Percentiles rank a stretch among this genome's conserved stretches.
Conservation (phyloP, 2,888 invertebrate species). For the Callyntrura guangdongensis region DNA sequence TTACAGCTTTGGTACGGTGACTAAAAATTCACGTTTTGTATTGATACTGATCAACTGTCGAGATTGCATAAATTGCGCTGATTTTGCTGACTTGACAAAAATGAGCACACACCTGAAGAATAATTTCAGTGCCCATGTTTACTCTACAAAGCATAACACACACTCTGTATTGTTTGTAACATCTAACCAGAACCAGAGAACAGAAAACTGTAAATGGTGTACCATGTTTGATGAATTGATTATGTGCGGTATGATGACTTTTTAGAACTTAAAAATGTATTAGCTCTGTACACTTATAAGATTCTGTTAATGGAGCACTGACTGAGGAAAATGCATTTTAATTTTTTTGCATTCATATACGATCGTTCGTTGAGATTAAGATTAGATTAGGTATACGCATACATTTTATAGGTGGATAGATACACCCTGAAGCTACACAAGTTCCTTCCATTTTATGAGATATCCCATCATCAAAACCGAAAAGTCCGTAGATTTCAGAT, state of each 20-base stretch:
- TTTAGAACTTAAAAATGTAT: conserved; percentile 61
- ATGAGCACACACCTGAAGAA: conserved; percentile 21
- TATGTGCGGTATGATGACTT: conserved; percentile 67
- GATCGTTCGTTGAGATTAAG: neutral
- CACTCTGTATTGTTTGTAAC: neutral
- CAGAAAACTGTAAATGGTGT: neutral
- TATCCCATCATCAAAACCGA: no score
- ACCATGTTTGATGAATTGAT: conserved; percentile 72
- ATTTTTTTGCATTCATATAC: conserved; percentile 2
- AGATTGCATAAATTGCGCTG: conserved; percentile 67
- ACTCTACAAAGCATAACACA: neutral
- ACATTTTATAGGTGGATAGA: no score
- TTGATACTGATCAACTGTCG: conserved; percentile 58
- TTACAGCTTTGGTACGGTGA: no score
- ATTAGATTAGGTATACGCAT: neutral
- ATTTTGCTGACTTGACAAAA: conserved; percentile 59
- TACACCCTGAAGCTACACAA: no score
- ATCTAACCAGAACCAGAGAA: no score
- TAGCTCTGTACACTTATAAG: neutral
- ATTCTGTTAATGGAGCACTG: neutral
- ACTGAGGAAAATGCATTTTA: neutral
- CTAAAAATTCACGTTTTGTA: conserved; percentile 32
- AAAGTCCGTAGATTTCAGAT: no score
- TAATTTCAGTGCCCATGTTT: conserved; percentile 42
- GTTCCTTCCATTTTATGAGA: no score